A percentile compares a stretch with the other conserved stretches of the same genome.
phyloP scores from a whole-genome alignment of 2,113 vertebrate species.

The Lonchura striata region DNA sequence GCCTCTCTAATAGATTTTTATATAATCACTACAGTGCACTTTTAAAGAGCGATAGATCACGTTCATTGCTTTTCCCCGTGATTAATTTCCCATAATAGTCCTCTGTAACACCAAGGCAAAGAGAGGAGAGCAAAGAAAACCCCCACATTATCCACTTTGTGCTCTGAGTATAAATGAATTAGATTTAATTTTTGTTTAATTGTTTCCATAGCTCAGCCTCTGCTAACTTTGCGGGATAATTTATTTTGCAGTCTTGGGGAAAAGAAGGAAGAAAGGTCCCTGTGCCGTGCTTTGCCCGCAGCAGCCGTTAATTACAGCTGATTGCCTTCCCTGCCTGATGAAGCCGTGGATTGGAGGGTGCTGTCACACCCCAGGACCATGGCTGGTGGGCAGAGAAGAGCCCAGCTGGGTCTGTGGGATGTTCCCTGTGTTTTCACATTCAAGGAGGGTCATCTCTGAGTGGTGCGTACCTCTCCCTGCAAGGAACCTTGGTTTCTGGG shows the following conservation, averaged over 20 bases:
- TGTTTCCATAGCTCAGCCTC: slow-evolving; percentile 88
- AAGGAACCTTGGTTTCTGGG: background rate
- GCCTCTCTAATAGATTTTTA: slow-evolving; percentile 58
- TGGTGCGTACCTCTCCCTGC: background rate
- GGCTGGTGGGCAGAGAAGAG: background rate
- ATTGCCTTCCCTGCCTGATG: slow-evolving; percentile 79
- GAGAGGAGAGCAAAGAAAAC: slow-evolving; percentile 67
- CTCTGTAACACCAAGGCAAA: slow-evolving; percentile 76
- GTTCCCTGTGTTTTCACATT: rapidly evolving
- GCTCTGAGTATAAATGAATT: slow-evolving; percentile 84
- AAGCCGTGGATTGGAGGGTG: background rate
- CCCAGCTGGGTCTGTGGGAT: rapidly evolving
- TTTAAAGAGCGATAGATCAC: slow-evolving; percentile 78
- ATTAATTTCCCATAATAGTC: slow-evolving; percentile 81
- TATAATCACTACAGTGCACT: slow-evolving; percentile 62
- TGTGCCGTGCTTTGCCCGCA: slow-evolving; percentile 51
- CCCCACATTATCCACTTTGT: slow-evolving; percentile 79
- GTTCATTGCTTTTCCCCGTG: slow-evolving; percentile 76
- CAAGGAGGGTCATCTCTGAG: rapidly evolving
- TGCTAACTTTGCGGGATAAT: slow-evolving; percentile 81
- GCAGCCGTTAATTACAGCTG: slow-evolving; percentile 83
- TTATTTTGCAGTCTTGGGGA: slow-evolving; percentile 80
- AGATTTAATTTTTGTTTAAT: slow-evolving; percentile 91
- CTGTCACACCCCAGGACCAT: background rate
- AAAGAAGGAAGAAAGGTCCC: slow-evolving; percentile 32